Conservation (phyloP, 2,113 vertebrate species). For the Proterorhinus semilunaris region DNA sequence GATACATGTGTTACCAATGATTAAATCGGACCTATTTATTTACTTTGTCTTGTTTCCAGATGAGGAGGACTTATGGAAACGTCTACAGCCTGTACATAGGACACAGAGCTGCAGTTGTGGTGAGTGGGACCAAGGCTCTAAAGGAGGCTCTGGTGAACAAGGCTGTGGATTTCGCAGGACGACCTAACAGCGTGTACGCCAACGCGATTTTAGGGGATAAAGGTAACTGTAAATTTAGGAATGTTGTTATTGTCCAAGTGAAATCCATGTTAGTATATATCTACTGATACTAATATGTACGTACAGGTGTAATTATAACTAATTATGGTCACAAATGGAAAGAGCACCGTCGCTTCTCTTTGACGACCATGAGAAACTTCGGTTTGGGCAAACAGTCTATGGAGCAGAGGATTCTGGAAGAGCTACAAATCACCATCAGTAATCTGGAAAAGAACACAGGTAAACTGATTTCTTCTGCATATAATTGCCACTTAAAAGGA, state of each 20-base stretch:
- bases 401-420: conserved; percentile 73
- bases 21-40: too few species aligned
- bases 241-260: too few species aligned
- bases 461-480: not conserved
- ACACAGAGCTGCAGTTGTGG: conserved; percentile 34
- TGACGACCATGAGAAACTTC: conserved; percentile 74
- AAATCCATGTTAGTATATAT: too few species aligned
- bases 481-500: too few species aligned
- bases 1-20: too few species aligned
- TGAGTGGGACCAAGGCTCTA: conserved; percentile 42
- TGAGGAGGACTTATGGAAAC: conserved; percentile 47
- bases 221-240: not conserved
- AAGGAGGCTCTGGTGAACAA: conserved; percentile 56
- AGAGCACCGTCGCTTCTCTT: conserved; percentile 70
- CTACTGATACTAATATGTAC: too few species aligned
- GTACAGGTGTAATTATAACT: conserved; percentile 56
- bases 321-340: conserved; percentile 60
- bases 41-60: conserved; percentile 9
- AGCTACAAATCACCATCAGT: conserved; percentile 51
- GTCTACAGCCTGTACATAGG: conserved; percentile 58
- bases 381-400: conserved; percentile 79
- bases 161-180: conserved; percentile 52
- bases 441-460: conserved; percentile 16
- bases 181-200: conserved; percentile 16
- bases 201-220: not conserved